phyloP scores from a whole-genome alignment of 1,140 invertebrate genomes.

The Sarcophaga bullata region DNA sequence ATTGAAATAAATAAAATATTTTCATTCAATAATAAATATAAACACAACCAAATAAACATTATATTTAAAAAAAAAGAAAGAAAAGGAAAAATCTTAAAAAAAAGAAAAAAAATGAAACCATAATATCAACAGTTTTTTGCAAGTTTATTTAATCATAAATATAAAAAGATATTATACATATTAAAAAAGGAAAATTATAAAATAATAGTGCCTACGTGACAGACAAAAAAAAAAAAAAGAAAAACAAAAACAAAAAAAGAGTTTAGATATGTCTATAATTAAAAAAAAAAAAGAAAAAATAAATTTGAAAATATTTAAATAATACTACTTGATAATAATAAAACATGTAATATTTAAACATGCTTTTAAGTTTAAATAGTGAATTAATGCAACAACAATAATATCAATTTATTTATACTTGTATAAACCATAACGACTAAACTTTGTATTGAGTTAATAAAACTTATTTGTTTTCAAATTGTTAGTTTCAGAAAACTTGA shows the following conservation, averaged over 20 bases:
- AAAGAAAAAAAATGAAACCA: background rate
- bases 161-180: background rate
- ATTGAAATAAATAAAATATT: background rate
- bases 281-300: background rate
- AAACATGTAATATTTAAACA: too few species aligned
- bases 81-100: constrained; percentile 5
- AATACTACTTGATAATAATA: too few species aligned
- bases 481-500: too few species aligned
- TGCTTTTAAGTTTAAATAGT: too few species aligned
- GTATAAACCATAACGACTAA: too few species aligned
- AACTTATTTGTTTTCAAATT: too few species aligned
- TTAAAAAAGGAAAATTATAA: background rate
- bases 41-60: background rate
- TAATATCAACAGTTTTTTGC: background rate
- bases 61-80: background rate
- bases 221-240: constrained; percentile 3
- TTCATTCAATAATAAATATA: background rate
- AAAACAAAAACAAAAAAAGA: background rate
- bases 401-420: too few species aligned
- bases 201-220: constrained; percentile 23
- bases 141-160: constrained; percentile 1
- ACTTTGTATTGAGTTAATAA: too few species aligned
- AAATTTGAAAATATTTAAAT: background rate
- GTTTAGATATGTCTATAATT: background rate
- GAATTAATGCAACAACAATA: too few species aligned